Base-by-base conservation (phyloP, 2,113 vertebrate genomes). In the Phoxinus phoxinus region DNA sequence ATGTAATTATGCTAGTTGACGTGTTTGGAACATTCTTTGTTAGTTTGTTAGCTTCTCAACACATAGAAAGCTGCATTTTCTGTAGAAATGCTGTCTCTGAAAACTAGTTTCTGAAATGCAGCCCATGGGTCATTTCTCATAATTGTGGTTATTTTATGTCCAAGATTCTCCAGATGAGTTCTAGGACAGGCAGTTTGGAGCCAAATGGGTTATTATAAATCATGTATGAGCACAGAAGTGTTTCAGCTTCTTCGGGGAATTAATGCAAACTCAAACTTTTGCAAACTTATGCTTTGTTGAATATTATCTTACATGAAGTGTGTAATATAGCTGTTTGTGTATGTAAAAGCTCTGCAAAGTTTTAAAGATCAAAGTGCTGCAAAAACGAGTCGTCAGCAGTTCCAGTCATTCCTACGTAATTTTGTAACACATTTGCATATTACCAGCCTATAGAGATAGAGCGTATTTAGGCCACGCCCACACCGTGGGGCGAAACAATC, bases 201-300 rank as follows among this genome's bases (percentile, higher is more conserved):
- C 46, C 44, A 76, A 15, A 53, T 56, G 44, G 13, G 56, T 23
- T 83, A n/a, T 27, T 32, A 8, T 83, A 79, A 79, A 84, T 61
- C 63, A 46, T 75, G 17, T 63, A 84, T 58, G 59, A 63, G 15
- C 1, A 5, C 30, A 23, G 30, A 83, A 53, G 25, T n/a, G 35
- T 71, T 87, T 80, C 53, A 74, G 53, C 74, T 87, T 61, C 67
- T 41, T 87, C 56, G 44, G 75, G 41, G n/a, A n/a, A n/a, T n/a
- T n/a, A n/a, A n/a, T n/a, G n/a, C n/a, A n/a, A n/a, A n/a, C 32
- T 84, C 27, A 21, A 21, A 13, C 23, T 23, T n/a, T 23, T 15
- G n/a, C 46, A 56, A 30, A 58, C 19, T 46, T 23, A 3, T 51
- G 4, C 48, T 17, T 51, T 51, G 17, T 51, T 4, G 17, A 51